A percentile compares a stretch with the other conserved stretches of the same genome.
Evolutionary conservation across 1,140 invertebrate species (phyloP).

Genomic region (Lordiphosa stackelbergi): DNA sequence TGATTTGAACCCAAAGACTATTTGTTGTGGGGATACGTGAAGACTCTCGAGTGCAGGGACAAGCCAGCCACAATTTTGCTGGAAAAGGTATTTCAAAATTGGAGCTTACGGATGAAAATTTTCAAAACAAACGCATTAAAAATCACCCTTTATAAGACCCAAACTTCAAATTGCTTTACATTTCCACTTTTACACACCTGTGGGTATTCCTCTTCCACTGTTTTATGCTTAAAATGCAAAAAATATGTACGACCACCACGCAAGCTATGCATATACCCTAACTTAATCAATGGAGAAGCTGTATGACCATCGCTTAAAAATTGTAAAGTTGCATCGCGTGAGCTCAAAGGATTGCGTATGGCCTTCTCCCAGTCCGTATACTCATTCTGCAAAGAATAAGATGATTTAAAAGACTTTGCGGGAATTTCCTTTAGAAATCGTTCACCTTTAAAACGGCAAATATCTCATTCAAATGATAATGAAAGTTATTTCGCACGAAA

Average conservation of each 20-base stretch:
- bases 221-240: conserved; percentile 91
- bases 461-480: conserved; percentile 93
- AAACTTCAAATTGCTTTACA: too few species aligned
- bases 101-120: too few species aligned
- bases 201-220: conserved; percentile 85
- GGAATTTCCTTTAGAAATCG: too few species aligned
- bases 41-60: too few species aligned
- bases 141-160: too few species aligned
- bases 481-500: conserved; percentile 92
- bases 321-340: conserved; percentile 86
- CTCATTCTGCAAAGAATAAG: conserved; percentile 82
- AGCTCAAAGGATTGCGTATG: conserved; percentile 85
- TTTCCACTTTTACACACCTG: conserved; percentile 79
- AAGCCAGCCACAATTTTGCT: too few species aligned
- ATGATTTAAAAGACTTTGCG: background rate
- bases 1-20: too few species aligned
- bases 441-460: conserved; percentile 87
- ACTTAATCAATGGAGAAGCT: conserved; percentile 87
- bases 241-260: conserved; percentile 89
- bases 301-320: conserved; percentile 92
- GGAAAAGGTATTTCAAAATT: too few species aligned
- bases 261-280: conserved; percentile 88
- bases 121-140: too few species aligned
- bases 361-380: conserved; percentile 95
- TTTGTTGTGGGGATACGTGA: too few species aligned